Conservation (phyloP, 2,888 invertebrate genomes). For the Hirtodrosophila histrioides region DNA sequence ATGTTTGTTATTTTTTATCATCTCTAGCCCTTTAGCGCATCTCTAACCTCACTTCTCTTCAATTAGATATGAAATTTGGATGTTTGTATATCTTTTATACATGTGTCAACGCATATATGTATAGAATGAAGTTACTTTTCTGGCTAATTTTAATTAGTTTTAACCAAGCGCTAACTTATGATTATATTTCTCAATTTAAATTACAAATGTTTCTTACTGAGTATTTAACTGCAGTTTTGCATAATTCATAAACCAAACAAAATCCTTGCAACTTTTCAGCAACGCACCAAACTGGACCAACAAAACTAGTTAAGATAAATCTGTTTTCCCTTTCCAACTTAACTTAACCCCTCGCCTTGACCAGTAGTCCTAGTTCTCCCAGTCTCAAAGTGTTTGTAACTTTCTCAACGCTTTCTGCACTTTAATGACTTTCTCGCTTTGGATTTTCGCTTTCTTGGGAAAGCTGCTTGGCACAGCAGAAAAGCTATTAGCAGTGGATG, state of each 20-base stretch:
- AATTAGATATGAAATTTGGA: too few relatives aligned
- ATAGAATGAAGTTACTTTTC: too few relatives aligned
- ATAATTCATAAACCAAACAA: background rate
- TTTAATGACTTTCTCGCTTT: slow-evolving; percentile 43
- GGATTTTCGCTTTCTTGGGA: background rate
- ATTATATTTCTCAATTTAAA: background rate
- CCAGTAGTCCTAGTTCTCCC: background rate
- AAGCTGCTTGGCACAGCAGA: slow-evolving; percentile 16
- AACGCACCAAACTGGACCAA: slow-evolving; percentile 16
- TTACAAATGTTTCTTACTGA: background rate
- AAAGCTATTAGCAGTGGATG: slow-evolving; percentile 27
- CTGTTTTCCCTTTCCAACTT: slow-evolving; percentile 18
- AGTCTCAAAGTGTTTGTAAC: slow-evolving; percentile 8
- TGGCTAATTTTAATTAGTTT: background rate
- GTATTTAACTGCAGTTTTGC: slow-evolving; percentile 2
- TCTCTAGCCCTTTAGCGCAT: too few relatives aligned
- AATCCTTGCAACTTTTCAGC: background rate
- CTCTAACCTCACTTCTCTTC: too few relatives aligned
- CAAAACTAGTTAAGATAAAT: slow-evolving; percentile 42
- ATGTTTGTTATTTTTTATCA: too few relatives aligned
- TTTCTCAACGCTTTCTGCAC: slow-evolving; percentile 18
- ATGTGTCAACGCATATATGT: too few relatives aligned
- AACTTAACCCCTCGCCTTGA: background rate
- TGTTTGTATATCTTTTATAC: too few relatives aligned
- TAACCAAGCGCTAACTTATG: background rate